Conservation (phyloP, 2,888 invertebrate genomes). For the Dicranocentrus wangi region DNA sequence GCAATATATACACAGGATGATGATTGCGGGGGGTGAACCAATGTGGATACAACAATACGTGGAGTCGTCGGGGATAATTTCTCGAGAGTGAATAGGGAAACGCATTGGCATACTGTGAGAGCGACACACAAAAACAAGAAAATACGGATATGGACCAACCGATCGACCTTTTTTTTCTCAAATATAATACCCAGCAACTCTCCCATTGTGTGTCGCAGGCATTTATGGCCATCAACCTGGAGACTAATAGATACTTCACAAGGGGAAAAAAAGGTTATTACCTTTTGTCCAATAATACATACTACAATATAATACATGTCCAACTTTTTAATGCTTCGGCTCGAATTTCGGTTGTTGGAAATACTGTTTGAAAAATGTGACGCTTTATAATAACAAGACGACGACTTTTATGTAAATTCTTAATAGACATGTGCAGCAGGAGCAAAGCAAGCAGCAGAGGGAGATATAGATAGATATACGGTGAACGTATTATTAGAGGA, state of each 20-base stretch:
- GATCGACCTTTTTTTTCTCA: too few relatives aligned
- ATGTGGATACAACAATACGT: slow-evolving; percentile 61
- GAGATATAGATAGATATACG: too few relatives aligned
- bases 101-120: too few relatives aligned
- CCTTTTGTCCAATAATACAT: slow-evolving; percentile 23
- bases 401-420: too few relatives aligned
- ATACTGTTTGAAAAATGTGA: too few relatives aligned
- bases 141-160: neutral
- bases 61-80: slow-evolving; percentile 48
- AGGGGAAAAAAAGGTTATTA: slow-evolving; percentile 25
- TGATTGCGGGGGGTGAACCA: slow-evolving; percentile 67
- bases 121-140: slow-evolving; percentile 1
- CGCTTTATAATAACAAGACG: too few relatives aligned
- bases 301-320: too few relatives aligned
- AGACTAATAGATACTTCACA: slow-evolving; percentile 12
- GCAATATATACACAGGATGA: slow-evolving; percentile 45
- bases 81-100: slow-evolving; percentile 22
- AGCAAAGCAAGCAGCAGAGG: too few relatives aligned
- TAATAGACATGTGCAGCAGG: too few relatives aligned
- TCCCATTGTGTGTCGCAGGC: neutral
- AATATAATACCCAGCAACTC: neutral
- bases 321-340: neutral
- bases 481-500: too few relatives aligned
- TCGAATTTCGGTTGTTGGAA: too few relatives aligned
- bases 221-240: slow-evolving; percentile 9